Evolutionary conservation across 2,113 vertebrate species (phyloP).

Genomic region (Lampris megalopsis): DNA sequence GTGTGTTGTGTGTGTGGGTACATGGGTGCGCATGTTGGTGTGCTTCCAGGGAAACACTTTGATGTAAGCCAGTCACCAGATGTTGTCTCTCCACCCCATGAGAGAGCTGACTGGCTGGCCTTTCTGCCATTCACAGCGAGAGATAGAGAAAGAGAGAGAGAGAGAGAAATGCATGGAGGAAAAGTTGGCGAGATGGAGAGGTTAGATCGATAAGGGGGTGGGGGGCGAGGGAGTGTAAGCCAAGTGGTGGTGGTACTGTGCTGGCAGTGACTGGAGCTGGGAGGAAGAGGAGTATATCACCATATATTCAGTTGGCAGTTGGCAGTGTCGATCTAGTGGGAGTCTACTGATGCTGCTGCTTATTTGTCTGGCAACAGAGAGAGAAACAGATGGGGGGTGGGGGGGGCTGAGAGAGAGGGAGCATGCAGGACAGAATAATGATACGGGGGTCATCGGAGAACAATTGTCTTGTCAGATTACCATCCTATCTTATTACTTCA

Average conservation of each 20-base stretch:
- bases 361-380: slow-evolving; percentile 56
- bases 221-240: slow-evolving; percentile 46
- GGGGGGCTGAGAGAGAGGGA: slow-evolving; percentile 18
- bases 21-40: slow-evolving; percentile 54
- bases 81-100: slow-evolving; percentile 73
- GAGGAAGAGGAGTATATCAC: slow-evolving; percentile 51
- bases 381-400: slow-evolving; percentile 53
- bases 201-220: slow-evolving; percentile 54
- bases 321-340: slow-evolving; percentile 49
- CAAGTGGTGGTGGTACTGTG: slow-evolving; percentile 37
- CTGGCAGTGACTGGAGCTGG: slow-evolving; percentile 32
- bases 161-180: slow-evolving; percentile 19
- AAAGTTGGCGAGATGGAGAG: slow-evolving; percentile 14
- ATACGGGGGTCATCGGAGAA: slow-evolving; percentile 44
- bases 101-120: slow-evolving; percentile 72
- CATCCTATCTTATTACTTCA: slow-evolving; percentile 38
- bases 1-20: slow-evolving; percentile 3
- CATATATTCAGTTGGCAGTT: slow-evolving; percentile 73
- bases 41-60: slow-evolving; percentile 76
- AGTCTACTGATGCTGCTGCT: slow-evolving; percentile 58
- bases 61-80: slow-evolving; percentile 78
- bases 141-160: slow-evolving; percentile 4
- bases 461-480: slow-evolving; percentile 34
- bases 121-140: slow-evolving; percentile 45
- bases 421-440: slow-evolving; percentile 49